Percentiles rank a stretch among this genome's conserved stretches.
Conservation (phyloP, 2,113 vertebrate genomes). For the Mesoclemmys tuberculata region DNA sequence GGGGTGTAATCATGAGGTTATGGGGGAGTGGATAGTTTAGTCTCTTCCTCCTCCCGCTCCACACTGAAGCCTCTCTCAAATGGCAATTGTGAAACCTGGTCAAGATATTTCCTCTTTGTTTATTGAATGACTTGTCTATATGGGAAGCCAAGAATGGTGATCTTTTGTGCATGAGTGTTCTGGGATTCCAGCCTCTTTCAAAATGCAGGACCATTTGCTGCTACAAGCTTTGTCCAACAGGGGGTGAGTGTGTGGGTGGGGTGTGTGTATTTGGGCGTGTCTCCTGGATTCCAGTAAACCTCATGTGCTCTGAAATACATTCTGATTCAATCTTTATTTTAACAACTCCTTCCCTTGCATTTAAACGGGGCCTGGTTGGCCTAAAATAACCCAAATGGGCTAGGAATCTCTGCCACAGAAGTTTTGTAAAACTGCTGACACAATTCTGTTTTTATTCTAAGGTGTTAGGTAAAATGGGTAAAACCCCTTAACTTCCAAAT, state of each 20-base stretch:
- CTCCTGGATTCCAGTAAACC: slow-evolving; percentile 60
- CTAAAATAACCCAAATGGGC: slow-evolving; percentile 61
- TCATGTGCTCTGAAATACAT: slow-evolving; percentile 54
- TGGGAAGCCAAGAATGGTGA: slow-evolving; percentile 65
- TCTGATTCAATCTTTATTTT: slow-evolving; percentile 61
- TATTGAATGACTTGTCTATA: slow-evolving; percentile 48
- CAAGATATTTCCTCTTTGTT: slow-evolving; percentile 31
- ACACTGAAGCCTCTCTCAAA: slow-evolving; percentile 43
- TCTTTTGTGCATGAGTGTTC: slow-evolving; percentile 71
- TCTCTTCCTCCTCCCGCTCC: slow-evolving; percentile 5
- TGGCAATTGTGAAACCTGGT: slow-evolving; percentile 58
- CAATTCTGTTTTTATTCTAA: slow-evolving; percentile 67
- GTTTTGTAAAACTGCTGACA: slow-evolving; percentile 66
- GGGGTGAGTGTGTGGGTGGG: neutral
- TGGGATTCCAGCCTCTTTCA: slow-evolving; percentile 64
- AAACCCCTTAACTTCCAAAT: slow-evolving; percentile 64
- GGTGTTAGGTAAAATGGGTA: slow-evolving; percentile 57
- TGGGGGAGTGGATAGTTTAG: no score
- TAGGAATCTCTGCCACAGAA: slow-evolving; percentile 66
- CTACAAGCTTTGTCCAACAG: slow-evolving; percentile 59
- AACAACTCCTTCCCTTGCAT: slow-evolving; percentile 23
- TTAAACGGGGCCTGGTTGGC: slow-evolving; percentile 37
- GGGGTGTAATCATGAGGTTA: neutral
- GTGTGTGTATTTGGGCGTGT: slow-evolving; percentile 36
- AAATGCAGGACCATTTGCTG: slow-evolving; percentile 62